Percentiles rank a stretch among this genome's conserved stretches.
Evolutionary conservation across 2,797 vertebrate species (phyloP).

Genomic region (Crossoptilon crossoptilon): DNA sequence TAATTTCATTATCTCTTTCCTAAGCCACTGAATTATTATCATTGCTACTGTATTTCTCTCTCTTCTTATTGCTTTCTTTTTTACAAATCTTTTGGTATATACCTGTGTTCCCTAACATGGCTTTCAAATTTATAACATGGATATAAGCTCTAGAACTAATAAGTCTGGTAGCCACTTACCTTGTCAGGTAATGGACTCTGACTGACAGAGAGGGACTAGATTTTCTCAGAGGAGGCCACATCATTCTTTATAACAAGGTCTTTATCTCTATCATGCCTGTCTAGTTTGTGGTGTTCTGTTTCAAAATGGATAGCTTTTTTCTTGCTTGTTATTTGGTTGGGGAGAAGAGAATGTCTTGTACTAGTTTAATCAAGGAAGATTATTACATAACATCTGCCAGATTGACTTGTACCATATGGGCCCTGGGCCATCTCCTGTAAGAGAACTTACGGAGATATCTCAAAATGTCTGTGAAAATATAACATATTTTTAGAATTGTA

Average conservation of each 20-base stretch:
- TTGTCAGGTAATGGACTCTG: background rate
- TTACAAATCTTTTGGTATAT: background rate
- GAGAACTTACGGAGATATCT: slow-evolving; percentile 67
- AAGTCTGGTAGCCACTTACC: background rate
- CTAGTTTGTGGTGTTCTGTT: background rate
- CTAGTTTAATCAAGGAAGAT: slow-evolving; percentile 63
- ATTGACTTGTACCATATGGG: slow-evolving; percentile 72
- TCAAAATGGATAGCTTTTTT: background rate
- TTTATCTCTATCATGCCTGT: background rate
- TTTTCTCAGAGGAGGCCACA: background rate
- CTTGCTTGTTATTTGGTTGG: slow-evolving; percentile 30
- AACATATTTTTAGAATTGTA: slow-evolving; percentile 75
- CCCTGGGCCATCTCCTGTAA: slow-evolving; percentile 70
- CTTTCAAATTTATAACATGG: background rate
- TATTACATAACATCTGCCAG: slow-evolving; percentile 75
- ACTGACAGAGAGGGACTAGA: background rate
- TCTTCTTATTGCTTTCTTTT: background rate
- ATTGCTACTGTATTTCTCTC: background rate
- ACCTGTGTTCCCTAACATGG: background rate
- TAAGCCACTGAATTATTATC: slow-evolving; percentile 10
- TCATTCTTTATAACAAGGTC: background rate
- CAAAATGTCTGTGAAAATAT: slow-evolving; percentile 75
- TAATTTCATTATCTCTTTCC: background rate
- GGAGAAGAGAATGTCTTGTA: slow-evolving; percentile 63
- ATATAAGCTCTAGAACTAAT: background rate